These are phyloP conservation scores for Sceloporus undulatus DNA, from an alignment of 2,113 vertebrate species.

Conservation along the genomic window DNA sequence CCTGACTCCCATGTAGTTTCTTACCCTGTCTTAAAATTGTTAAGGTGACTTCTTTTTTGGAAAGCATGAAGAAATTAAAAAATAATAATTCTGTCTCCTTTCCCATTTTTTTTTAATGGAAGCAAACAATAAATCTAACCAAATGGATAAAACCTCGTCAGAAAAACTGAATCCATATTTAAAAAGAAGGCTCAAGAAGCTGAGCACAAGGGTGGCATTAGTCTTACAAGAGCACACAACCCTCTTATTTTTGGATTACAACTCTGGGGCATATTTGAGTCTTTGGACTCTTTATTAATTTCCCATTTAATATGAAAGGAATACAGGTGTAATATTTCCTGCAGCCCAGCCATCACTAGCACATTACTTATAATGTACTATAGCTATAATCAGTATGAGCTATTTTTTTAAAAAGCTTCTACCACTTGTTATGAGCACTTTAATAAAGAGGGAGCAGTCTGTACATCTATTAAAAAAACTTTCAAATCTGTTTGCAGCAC, in stretches of 20 bases:
- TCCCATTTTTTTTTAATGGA: neutral
- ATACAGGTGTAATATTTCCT: constrained; percentile 49
- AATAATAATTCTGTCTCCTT: too few relatives aligned
- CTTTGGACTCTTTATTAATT: constrained; percentile 51
- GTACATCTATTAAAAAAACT: constrained; percentile 47
- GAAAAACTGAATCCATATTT: neutral
- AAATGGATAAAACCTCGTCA: neutral
- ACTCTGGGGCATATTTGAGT: neutral
- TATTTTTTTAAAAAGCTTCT: constrained; percentile 56
- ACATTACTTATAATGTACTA: constrained; percentile 62
- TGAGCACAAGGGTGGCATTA: constrained; percentile 48
- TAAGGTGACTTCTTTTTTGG: too few relatives aligned
- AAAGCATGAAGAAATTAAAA: neutral
- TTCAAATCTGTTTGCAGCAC: constrained; percentile 60
- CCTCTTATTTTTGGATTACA: constrained; percentile 18
- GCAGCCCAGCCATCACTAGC: neutral
- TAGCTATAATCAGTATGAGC: constrained; percentile 53
- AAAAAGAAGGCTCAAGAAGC: constrained; percentile 24
- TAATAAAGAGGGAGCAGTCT: constrained; percentile 47
- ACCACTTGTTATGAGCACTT: constrained; percentile 44
- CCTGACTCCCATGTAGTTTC: too few relatives aligned
- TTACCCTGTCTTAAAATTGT: too few relatives aligned
- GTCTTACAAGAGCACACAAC: constrained; percentile 39
- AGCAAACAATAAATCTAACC: neutral
- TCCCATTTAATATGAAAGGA: constrained; percentile 27